phyloP scores from a whole-genome alignment of 2,888 invertebrate genomes.

The Drosophila austrosaltans region DNA sequence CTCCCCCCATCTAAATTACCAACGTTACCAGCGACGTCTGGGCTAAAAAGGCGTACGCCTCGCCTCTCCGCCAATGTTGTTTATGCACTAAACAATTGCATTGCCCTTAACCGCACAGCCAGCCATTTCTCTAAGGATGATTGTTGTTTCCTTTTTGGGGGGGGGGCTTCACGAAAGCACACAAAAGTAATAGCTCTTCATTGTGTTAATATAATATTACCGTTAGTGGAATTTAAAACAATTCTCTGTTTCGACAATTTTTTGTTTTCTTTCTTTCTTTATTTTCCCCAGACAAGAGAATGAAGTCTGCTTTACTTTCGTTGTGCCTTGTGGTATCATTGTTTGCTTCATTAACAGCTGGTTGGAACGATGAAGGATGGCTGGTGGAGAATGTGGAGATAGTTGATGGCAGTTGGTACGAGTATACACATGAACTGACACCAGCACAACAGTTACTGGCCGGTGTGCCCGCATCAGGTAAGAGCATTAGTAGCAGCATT shows the following conservation, averaged over 20 bases:
- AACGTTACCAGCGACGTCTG: no score
- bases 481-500: constrained; percentile 28
- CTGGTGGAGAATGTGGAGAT: constrained; percentile 18
- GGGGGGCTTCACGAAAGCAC: neutral
- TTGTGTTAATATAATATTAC: constrained; percentile 46
- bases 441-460: constrained; percentile 54
- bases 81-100: constrained; percentile 50
- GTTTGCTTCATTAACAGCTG: constrained; percentile 42
- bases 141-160: constrained; percentile 2
- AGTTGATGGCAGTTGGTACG: constrained; percentile 16
- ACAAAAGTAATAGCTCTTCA: constrained; percentile 36
- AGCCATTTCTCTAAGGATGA: neutral
- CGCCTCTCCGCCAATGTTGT: constrained; percentile 28
- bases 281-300: neutral
- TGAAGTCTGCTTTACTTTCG: constrained; percentile 1
- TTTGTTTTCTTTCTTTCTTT: no score
- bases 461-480: constrained; percentile 60
- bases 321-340: constrained; percentile 28
- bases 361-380: constrained; percentile 17
- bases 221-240: constrained; percentile 33
- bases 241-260: constrained; percentile 32
- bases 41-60: no score
- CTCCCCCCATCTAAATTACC: no score
- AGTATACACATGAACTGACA: constrained; percentile 30
- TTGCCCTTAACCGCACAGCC: neutral